These are phyloP conservation scores for Phalanger gymnotis DNA, from an alignment of 2,797 vertebrate species.

Conservation along the genomic window DNA sequence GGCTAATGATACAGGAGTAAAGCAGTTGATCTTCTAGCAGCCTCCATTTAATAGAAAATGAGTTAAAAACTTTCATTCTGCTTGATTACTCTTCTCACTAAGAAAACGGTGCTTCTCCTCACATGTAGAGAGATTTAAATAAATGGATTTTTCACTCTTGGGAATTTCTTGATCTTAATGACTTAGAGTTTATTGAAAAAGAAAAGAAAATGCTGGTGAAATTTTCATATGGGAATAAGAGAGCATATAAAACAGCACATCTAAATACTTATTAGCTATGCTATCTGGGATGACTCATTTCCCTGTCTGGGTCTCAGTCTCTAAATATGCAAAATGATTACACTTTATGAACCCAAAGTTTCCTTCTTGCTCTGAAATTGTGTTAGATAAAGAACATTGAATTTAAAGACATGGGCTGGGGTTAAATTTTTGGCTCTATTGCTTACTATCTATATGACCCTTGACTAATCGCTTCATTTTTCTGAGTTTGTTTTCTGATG, in stretches of 20 bases:
- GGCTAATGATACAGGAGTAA: conserved; percentile 46
- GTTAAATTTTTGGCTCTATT: not conserved
- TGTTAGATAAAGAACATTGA: not conserved
- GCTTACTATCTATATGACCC: not conserved
- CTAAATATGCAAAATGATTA: not conserved
- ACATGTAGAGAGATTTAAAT: conserved; percentile 74
- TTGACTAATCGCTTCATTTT: not conserved
- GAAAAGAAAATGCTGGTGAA: conserved; percentile 61
- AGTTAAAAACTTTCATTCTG: conserved; percentile 58
- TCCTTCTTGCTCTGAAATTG: not conserved
- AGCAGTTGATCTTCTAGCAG: conserved; percentile 62
- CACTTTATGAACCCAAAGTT: not conserved
- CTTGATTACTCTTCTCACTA: conserved; percentile 72
- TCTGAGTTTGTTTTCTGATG: not conserved
- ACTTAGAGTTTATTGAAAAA: conserved; percentile 74
- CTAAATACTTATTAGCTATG: not conserved
- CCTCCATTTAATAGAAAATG: conserved; percentile 70
- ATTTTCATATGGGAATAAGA: conserved; percentile 51
- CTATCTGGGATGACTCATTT: not conserved
- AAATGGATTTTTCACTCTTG: conserved; percentile 62
- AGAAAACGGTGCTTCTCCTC: conserved; percentile 68
- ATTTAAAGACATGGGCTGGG: not conserved
- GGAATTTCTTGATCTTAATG: conserved; percentile 72
- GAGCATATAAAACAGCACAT: not conserved
- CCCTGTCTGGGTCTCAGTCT: not conserved